Conservation (phyloP, 2,797 vertebrate genomes). For the Meda fulgida region DNA sequence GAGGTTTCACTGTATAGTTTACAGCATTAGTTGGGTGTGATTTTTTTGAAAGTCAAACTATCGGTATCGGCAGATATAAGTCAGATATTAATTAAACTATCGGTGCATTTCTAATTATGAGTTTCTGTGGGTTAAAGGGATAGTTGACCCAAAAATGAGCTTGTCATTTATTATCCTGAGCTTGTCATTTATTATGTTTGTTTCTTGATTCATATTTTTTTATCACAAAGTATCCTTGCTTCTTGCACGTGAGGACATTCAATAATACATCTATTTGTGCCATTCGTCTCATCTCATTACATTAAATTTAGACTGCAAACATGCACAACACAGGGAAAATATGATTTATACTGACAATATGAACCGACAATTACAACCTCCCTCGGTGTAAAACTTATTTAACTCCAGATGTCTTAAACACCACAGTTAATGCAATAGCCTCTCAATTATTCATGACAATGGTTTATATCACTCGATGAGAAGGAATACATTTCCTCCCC, state of each 20-base stretch:
- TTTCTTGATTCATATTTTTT: too few species aligned
- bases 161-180: background rate
- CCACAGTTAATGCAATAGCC: constrained; percentile 56
- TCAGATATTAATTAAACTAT: too few species aligned
- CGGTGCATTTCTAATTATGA: too few species aligned
- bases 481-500: constrained; percentile 50
- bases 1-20: too few species aligned
- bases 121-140: too few species aligned
- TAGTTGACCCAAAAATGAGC: too few species aligned
- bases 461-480: constrained; percentile 27
- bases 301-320: background rate
- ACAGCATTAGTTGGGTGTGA: too few species aligned
- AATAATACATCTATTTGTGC: background rate
- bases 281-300: background rate
- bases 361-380: background rate
- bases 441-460: constrained; percentile 62
- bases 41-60: too few species aligned
- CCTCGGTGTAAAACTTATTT: background rate
- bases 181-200: background rate
- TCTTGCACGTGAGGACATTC: background rate
- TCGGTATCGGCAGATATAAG: too few species aligned
- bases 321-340: background rate
- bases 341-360: background rate
- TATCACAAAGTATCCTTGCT: background rate
- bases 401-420: constrained; percentile 48